These are phyloP conservation scores for Malurus splendens DNA, from an alignment of 2,797 vertebrate genomes.

Conservation along the genomic window DNA sequence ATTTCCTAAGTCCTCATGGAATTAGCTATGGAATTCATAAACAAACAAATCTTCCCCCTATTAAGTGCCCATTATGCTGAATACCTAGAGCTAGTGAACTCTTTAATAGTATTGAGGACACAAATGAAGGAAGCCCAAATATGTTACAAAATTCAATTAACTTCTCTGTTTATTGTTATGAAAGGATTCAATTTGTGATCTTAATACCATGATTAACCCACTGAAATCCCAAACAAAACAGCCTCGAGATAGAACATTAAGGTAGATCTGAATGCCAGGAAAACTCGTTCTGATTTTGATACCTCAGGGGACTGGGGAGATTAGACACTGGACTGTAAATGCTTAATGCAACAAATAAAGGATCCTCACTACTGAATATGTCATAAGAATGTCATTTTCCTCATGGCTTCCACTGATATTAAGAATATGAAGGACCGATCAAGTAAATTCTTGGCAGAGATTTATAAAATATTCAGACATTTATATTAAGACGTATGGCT, in stretches of 20 bases:
- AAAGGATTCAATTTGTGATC: neutral
- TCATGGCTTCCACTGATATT: neutral
- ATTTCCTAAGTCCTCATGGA: neutral
- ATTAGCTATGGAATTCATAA: constrained; percentile 7
- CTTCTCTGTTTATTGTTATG: neutral
- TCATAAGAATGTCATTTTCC: neutral
- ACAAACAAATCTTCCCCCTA: neutral
- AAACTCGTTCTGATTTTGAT: neutral
- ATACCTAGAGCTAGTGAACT: neutral
- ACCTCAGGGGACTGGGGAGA: neutral
- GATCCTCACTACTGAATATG: neutral
- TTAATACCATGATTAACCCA: constrained; percentile 11
- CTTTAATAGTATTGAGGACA: neutral
- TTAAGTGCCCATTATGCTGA: neutral
- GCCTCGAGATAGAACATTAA: constrained; percentile 14
- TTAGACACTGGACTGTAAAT: neutral
- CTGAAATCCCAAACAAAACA: constrained; percentile 32
- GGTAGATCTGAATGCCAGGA: constrained; percentile 5
- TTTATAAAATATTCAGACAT: neutral
- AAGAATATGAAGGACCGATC: neutral
- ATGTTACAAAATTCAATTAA: constrained; percentile 41
- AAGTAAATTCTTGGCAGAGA: neutral
- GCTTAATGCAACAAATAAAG: constrained; percentile 38
- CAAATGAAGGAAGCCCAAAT: neutral
- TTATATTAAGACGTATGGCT: neutral